Percentiles rank a stretch among this genome's conserved stretches.
Evolutionary conservation across 2,888 invertebrate species (phyloP).

Genomic region (Scrobipalpa costella): DNA sequence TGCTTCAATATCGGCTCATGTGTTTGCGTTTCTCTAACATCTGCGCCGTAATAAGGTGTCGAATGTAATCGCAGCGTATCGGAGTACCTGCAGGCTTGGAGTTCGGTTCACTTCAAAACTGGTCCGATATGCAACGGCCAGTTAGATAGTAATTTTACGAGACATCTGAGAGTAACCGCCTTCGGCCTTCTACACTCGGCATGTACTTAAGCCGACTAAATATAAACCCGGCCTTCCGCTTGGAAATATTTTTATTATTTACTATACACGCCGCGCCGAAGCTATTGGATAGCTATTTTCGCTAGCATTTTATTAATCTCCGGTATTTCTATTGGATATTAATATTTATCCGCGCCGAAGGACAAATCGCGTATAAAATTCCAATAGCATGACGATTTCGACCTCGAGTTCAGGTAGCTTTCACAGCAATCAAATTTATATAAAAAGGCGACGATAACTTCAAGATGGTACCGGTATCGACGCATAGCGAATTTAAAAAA

Average conservation of each 20-base stretch:
- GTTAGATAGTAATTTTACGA: constrained; percentile 76
- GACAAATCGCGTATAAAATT: constrained; percentile 8
- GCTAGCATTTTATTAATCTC: constrained; percentile 16
- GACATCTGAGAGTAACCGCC: constrained; percentile 64
- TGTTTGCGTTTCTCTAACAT: constrained; percentile 49
- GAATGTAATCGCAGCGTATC: constrained; percentile 57
- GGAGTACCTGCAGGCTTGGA: constrained; percentile 60
- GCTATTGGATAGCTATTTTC: constrained; percentile 21
- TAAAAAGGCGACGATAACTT: constrained; percentile 45
- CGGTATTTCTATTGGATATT: not conserved
- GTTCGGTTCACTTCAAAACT: constrained; percentile 57
- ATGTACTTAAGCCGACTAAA: constrained; percentile 45
- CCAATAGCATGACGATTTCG: constrained; percentile 25
- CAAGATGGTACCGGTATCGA: constrained; percentile 46
- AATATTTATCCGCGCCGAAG: constrained; percentile 14
- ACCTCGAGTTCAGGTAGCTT: constrained; percentile 41
- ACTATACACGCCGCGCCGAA: constrained; percentile 11
- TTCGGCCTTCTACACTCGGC: constrained; percentile 53
- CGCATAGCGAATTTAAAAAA: constrained; percentile 50
- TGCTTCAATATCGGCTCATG: constrained; percentile 35
- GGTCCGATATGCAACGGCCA: constrained; percentile 64
- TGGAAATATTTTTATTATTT: constrained; percentile 34
- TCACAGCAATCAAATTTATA: constrained; percentile 44
- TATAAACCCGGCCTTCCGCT: constrained; percentile 52
- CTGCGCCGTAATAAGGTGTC: constrained; percentile 60